Conservation (phyloP, 2,113 vertebrate genomes). For the Donacobius atricapilla region DNA sequence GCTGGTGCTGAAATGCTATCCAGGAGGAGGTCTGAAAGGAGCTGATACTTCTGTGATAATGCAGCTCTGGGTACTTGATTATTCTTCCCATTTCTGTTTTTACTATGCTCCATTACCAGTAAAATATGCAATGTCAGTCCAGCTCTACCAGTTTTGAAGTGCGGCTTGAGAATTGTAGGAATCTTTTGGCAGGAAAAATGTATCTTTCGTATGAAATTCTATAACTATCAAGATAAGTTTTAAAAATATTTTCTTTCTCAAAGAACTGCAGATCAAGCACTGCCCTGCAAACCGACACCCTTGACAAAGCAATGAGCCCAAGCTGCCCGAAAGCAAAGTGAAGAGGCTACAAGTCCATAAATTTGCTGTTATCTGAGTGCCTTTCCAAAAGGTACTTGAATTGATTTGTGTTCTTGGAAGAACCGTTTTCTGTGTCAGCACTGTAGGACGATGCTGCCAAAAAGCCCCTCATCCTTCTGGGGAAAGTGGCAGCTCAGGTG, state of each 20-base stretch:
- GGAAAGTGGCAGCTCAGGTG: background rate
- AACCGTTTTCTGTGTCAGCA: background rate
- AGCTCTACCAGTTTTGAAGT: constrained; percentile 47
- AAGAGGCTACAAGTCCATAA: background rate
- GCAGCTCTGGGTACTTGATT: background rate
- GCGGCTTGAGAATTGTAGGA: constrained; percentile 42
- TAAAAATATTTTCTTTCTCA: constrained; percentile 32
- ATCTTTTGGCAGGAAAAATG: constrained; percentile 54
- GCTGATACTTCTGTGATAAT: constrained; percentile 25
- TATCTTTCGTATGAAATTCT: constrained; percentile 61
- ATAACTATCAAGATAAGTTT: constrained; percentile 57
- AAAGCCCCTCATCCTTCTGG: background rate
- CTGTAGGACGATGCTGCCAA: background rate
- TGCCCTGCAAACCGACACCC: constrained; percentile 14
- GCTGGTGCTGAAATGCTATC: constrained; percentile 19
- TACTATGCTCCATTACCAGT: constrained; percentile 51
- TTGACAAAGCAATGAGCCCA: background rate
- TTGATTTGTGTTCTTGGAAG: background rate
- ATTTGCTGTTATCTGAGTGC: background rate
- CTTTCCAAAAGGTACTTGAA: constrained; percentile 5
- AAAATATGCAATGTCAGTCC: constrained; percentile 48
- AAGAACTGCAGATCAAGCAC: background rate
- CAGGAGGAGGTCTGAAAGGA: background rate
- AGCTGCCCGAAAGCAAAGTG: background rate
- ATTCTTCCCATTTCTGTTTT: constrained; percentile 43